These are phyloP conservation scores for Eubasilissa splendida DNA, from an alignment of 2,888 invertebrate species.

Conservation along the genomic window DNA sequence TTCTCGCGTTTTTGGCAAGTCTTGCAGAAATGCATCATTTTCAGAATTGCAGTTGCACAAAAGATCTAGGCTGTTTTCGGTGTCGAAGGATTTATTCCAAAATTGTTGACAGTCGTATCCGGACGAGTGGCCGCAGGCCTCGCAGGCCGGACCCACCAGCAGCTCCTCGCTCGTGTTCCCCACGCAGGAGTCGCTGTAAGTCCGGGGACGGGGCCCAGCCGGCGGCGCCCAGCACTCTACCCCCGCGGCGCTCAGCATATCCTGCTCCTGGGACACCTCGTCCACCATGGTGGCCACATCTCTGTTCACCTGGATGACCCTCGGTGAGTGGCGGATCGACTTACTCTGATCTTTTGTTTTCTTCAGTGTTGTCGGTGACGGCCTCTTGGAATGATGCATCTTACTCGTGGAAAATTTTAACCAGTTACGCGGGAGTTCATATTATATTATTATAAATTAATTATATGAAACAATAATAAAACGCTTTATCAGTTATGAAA, in stretches of 20 bases:
- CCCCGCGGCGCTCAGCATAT: conserved; percentile 35
- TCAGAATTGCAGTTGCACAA: conserved; percentile 70
- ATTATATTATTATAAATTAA: too few species aligned
- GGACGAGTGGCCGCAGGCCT: conserved; percentile 70
- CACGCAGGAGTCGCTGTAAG: conserved; percentile 71
- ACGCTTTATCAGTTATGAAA: too few species aligned
- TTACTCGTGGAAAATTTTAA: neutral
- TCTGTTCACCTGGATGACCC: conserved; percentile 71
- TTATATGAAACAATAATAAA: too few species aligned
- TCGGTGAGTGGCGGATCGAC: conserved; percentile 67
- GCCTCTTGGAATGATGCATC: conserved; percentile 64
- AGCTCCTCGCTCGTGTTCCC: conserved; percentile 71
- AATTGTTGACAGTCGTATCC: conserved; percentile 55
- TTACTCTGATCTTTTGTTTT: conserved; percentile 70
- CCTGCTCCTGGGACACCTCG: conserved; percentile 47
- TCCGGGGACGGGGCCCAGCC: conserved; percentile 68
- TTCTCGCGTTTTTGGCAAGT: conserved; percentile 44
- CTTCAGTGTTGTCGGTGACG: conserved; percentile 71
- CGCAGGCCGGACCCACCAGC: conserved; percentile 71
- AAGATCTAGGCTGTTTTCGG: conserved; percentile 68
- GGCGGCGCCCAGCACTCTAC: conserved; percentile 43
- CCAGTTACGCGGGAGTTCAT: too few species aligned
- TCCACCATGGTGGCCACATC: conserved; percentile 72
- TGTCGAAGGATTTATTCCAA: conserved; percentile 64
- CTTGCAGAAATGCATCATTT: conserved; percentile 58